Evolutionary conservation across 2,797 vertebrate genomes (phyloP), one percentile per base, ranked within the genome.

Genomic region (Sebastes elongatus): DNA sequence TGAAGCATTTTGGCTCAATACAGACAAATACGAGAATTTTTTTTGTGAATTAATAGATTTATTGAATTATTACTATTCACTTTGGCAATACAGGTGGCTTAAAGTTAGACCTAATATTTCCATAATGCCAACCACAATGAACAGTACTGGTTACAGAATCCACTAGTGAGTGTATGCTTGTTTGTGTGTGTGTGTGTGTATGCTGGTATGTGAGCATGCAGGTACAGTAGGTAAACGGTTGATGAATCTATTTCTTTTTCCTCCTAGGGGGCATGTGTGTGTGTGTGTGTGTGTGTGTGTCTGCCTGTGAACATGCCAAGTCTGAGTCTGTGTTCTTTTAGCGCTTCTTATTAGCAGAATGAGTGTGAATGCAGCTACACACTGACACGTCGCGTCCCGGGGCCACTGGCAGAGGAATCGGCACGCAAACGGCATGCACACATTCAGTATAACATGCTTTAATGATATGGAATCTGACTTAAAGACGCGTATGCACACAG

Each of bases 381-480:
- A 49, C 63, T 84, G 52, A 77, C 76, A 75, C 13, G 4, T 38
- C 52, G 53, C 61, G 35, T 68, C 71, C 71, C 18, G 79, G 70
- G 80, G 84, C 72, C 25, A 27, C 60, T 71, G 61, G 55, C 63
- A 73, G 32, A 82, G 28, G 25, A 65, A 76, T 65, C 27, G 70
- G 13, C 52, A 76, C 55, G 46, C 27, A 59, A 33, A 76, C 60
- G 68, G 25, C 22, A 71, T 35, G 42, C 23, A 53, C 71, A 52
- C 71, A 73, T 52, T 74, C 82, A 82, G 73, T 66, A 46, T 79
- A 76, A 86, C 82, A 72, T 53, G 76, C 49, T 78, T 88, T 81
- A 85, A 88, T 84, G 68, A 78, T 72, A 80, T 80, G n/a, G n/a
- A 74, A 49, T 56, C 52, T 80, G 56, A 89, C 82, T 77, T 27